A percentile compares a stretch with the other conserved stretches of the same genome.
These are phyloP conservation scores for Drosophila ficusphila DNA, from an alignment of 1,140 invertebrate genomes.

Conservation along the genomic window DNA sequence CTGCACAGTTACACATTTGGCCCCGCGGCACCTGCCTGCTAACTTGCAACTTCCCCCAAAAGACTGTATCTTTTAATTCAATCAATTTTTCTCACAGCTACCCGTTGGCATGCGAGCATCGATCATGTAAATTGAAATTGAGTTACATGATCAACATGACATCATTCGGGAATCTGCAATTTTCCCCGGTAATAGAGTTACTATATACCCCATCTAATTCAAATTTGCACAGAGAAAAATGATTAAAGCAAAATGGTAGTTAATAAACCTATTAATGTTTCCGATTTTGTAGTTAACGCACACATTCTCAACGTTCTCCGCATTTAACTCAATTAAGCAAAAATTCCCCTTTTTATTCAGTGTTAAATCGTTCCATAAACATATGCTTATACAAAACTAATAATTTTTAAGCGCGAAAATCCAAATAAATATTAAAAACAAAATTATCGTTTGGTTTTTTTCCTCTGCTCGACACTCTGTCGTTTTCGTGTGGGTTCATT, in stretches of 20 bases:
- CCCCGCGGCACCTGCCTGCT: conserved; percentile 33
- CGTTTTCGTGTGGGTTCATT: conserved; percentile 51
- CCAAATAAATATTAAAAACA: not conserved
- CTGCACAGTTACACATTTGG: conserved; percentile 74
- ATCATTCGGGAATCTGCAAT: conserved; percentile 64
- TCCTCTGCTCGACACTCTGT: not conserved
- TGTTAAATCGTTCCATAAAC: too few relatives aligned
- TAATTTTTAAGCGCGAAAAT: too few relatives aligned
- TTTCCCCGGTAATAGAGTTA: conserved; percentile 29
- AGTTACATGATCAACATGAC: conserved; percentile 70
- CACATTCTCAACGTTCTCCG: not conserved
- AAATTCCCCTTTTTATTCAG: not conserved
- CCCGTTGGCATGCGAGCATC: conserved; percentile 53
- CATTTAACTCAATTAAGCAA: not conserved
- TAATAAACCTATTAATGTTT: too few relatives aligned
- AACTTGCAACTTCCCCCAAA: conserved; percentile 6
- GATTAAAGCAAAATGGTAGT: not conserved
- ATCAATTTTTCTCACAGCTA: conserved; percentile 77
- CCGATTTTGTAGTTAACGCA: not conserved
- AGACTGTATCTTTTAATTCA: conserved; percentile 72
- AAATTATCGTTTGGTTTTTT: not conserved
- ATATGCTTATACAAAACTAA: not conserved
- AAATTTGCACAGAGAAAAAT: conserved; percentile 8
- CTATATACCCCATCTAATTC: not conserved
- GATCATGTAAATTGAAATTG: conserved; percentile 69